phyloP scores from a whole-genome alignment of 2,888 invertebrate genomes.

The Hanleya hanleyi region DNA sequence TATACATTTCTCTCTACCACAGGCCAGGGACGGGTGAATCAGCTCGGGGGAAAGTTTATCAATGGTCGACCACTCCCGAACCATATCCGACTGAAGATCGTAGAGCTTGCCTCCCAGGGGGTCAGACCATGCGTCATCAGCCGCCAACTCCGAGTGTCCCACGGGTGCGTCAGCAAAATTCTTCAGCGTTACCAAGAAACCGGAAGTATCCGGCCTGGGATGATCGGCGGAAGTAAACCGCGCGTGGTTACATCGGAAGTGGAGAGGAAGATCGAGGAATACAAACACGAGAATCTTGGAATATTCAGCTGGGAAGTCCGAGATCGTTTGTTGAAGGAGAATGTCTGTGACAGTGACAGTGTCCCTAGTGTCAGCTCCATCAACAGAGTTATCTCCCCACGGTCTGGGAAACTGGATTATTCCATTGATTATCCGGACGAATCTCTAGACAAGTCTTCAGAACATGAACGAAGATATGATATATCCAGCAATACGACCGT shows the following conservation, averaged over 20 bases:
- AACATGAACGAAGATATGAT: too few species aligned
- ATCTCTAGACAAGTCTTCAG: too few species aligned
- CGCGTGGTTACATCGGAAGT: conserved; percentile 95
- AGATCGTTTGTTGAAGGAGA: conserved; percentile 86
- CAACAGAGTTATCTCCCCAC: conserved; percentile 90
- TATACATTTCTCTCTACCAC: conserved; percentile 26
- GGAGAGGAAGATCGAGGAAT: conserved; percentile 91
- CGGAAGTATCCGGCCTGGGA: conserved; percentile 93
- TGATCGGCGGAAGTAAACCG: conserved; percentile 88
- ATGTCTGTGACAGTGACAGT: conserved; percentile 89
- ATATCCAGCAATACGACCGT: too few species aligned
- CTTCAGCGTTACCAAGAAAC: conserved; percentile 85
- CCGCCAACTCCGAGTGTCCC: conserved; percentile 94
- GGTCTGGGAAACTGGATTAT: too few species aligned
- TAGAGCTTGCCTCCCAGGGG: conserved; percentile 96
- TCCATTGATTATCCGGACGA: too few species aligned
- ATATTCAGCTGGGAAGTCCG: conserved; percentile 97
- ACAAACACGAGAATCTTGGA: conserved; percentile 93
- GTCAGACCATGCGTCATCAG: conserved; percentile 97
- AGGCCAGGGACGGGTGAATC: conserved; percentile 97
- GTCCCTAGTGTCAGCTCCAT: conserved; percentile 97
- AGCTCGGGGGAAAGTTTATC: conserved; percentile 97
- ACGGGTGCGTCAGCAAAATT: conserved; percentile 98
- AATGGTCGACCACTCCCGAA: conserved; percentile 98
- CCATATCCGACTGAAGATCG: conserved; percentile 94